A percentile compares a stretch with the other conserved stretches of the same genome.
Evolutionary conservation across 2,113 vertebrate genomes (phyloP).

Genomic region (Oenanthe melanoleuca): DNA sequence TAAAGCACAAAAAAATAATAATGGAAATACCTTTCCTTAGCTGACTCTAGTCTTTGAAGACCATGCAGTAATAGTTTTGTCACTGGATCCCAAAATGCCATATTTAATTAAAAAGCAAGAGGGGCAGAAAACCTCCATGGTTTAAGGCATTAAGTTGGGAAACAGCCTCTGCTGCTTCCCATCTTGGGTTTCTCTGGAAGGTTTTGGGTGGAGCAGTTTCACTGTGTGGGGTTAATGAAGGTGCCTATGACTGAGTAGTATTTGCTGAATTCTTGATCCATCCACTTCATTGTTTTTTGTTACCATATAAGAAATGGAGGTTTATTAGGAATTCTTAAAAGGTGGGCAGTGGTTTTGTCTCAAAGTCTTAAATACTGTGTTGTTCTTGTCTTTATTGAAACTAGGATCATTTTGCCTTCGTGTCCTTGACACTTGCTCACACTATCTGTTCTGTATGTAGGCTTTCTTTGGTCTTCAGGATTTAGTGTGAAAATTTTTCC

Average conservation of each 20-base stretch:
- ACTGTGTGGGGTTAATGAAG: neutral
- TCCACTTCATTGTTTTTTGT: neutral
- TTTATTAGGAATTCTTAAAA: neutral
- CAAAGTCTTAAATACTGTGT: neutral
- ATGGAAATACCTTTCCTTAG: neutral
- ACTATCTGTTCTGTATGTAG: neutral
- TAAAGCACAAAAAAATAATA: neutral
- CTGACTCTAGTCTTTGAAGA: neutral
- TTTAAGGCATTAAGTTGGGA: neutral
- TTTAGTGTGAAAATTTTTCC: neutral
- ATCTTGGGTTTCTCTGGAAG: neutral
- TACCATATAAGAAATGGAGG: neutral
- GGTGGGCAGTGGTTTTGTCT: neutral
- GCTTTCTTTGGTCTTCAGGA: neutral
- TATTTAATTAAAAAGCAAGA: neutral
- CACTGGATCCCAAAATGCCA: neutral
- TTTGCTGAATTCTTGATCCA: neutral
- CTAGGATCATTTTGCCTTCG: neutral
- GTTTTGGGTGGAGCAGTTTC: slow-evolving; percentile 28
- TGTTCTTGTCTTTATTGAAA: neutral
- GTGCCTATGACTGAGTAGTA: neutral
- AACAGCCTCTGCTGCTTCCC: neutral
- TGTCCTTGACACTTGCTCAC: neutral
- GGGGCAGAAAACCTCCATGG: neutral
- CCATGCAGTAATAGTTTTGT: neutral